Percentiles rank a stretch among this genome's conserved stretches.
Conservation (phyloP, 2,113 vertebrate species). For the Sus scrofa region DNA sequence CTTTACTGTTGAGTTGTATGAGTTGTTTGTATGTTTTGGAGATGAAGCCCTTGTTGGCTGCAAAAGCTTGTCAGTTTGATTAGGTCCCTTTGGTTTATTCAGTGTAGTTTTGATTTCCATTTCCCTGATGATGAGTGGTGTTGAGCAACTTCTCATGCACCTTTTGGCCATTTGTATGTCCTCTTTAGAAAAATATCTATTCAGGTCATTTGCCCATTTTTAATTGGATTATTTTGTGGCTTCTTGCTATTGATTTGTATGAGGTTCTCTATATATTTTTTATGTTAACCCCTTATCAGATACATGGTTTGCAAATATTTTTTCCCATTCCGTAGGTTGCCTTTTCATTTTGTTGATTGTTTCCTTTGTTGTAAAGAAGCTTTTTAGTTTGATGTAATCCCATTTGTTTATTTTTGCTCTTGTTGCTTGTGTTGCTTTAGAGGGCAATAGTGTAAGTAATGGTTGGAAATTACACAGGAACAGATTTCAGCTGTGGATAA, state of each 20-base stretch:
- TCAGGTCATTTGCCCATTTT: not conserved
- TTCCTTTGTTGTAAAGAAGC: not conserved
- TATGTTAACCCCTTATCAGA: not conserved
- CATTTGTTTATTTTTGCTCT: not conserved
- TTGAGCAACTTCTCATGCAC: not conserved
- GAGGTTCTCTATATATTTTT: not conserved
- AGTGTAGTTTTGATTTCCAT: not conserved
- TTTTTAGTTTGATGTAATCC: not conserved
- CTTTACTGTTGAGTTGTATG: too few relatives aligned
- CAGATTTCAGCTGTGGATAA: constrained; percentile 1
- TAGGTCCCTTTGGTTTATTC: too few relatives aligned
- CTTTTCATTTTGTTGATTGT: not conserved
- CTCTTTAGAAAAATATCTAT: not conserved
- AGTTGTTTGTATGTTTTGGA: too few relatives aligned
- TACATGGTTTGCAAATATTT: not conserved
- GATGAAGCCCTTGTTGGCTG: too few relatives aligned
- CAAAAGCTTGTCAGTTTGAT: too few relatives aligned
- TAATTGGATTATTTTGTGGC: not conserved
- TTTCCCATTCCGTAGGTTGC: not conserved
- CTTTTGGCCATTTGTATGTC: not conserved
- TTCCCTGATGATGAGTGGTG: not conserved
- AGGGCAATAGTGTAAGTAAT: not conserved
- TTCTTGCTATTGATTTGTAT: not conserved
- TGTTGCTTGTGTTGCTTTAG: not conserved
- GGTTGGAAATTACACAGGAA: not conserved